A percentile compares a stretch with the other conserved stretches of the same genome.
These are phyloP conservation scores for Monoplex corrugatus DNA, from an alignment of 2,888 invertebrate species.

Conservation along the genomic window DNA sequence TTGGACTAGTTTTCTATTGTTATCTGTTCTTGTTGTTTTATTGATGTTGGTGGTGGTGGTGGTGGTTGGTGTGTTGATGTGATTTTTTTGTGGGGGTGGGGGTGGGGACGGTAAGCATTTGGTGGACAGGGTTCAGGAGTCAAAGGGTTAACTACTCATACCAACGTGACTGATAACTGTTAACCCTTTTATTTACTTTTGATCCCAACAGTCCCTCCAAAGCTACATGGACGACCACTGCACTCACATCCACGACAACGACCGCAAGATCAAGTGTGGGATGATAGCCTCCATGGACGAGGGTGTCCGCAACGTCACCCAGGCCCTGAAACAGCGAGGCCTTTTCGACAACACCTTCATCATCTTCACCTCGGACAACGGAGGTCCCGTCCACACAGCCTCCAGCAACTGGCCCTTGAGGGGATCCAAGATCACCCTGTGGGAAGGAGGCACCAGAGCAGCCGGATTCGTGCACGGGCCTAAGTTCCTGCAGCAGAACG, in stretches of 20 bases:
- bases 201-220: constrained; percentile 55
- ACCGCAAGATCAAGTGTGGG: constrained; percentile 84
- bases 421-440: constrained; percentile 86
- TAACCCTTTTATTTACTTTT: not conserved
- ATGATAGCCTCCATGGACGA: constrained; percentile 46
- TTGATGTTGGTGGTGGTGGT: no score
- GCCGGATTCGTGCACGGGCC: constrained; percentile 83
- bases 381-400: constrained; percentile 71
- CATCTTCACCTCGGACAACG: constrained; percentile 55
- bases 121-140: no score
- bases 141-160: no score
- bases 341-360: constrained; percentile 38
- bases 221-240: constrained; percentile 32
- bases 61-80: no score
- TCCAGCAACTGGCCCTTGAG: constrained; percentile 79
- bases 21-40: no score
- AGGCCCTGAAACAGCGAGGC: not conserved
- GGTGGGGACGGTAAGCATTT: no score
- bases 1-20: no score
- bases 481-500: constrained; percentile 15
- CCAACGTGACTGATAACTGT: no score
- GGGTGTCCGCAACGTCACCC: constrained; percentile 22
- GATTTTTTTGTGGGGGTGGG: no score
- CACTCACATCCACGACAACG: not conserved
- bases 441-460: constrained; percentile 88